A percentile compares a stretch with the other conserved stretches of the same genome.
Conservation (phyloP, 2,797 vertebrate species). For the Sebastes goodei region DNA sequence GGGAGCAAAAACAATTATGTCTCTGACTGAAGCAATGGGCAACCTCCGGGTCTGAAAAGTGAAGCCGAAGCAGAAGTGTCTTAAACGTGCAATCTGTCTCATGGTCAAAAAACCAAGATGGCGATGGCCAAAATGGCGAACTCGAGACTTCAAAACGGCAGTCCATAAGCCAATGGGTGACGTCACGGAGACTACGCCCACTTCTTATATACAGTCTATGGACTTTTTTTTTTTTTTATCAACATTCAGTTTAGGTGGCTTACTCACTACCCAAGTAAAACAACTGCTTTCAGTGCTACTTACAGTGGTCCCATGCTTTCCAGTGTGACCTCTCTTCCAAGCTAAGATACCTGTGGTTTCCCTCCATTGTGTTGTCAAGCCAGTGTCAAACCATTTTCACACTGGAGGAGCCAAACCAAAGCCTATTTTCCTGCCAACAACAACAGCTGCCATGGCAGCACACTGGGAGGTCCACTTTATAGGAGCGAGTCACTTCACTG, state of each 20-base stretch:
- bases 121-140: neutral
- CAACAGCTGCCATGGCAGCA: conserved; percentile 69
- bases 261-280: conserved; percentile 1
- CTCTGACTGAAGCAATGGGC: neutral
- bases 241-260: neutral
- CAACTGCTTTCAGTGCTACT: neutral
- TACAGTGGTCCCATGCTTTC: neutral
- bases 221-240: neutral
- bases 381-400: conserved; percentile 60
- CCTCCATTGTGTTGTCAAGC: conserved; percentile 55
- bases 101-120: neutral
- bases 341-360: conserved; percentile 53
- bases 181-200: neutral
- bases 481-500: conserved; percentile 46
- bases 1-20: neutral
- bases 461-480: conserved; percentile 59
- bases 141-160: neutral
- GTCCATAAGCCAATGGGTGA: neutral
- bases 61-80: neutral
- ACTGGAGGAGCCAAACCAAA: conserved; percentile 61
- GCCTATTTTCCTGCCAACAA: conserved; percentile 57
- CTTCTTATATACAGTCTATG: neutral
- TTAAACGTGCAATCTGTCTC: neutral
- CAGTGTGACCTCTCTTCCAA: conserved; percentile 38
- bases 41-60: neutral